Evolutionary conservation across 2,888 invertebrate species (phyloP).

Genomic region (Polymixis lichenea): DNA sequence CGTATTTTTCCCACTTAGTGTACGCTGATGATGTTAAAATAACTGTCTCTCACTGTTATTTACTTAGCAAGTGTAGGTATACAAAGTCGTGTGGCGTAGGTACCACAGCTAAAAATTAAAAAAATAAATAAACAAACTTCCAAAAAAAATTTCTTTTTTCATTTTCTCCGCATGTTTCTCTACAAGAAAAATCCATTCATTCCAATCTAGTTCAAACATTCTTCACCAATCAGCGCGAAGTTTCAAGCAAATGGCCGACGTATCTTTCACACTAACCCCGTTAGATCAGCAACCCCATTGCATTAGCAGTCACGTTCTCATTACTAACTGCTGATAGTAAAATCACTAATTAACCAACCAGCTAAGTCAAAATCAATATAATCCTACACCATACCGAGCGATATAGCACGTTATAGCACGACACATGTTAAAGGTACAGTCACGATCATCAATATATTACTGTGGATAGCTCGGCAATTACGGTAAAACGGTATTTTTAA

Average conservation of each 20-base stretch:
- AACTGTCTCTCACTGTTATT: no score
- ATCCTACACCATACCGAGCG: constrained; percentile 10
- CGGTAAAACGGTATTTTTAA: no score
- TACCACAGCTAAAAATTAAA: no score
- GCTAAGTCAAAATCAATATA: constrained; percentile 50
- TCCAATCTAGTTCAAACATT: background rate
- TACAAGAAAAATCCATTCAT: background rate
- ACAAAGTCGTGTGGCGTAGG: no score
- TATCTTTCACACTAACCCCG: background rate
- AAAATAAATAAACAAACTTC: no score
- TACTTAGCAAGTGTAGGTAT: no score
- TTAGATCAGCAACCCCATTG: background rate
- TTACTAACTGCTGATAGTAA: constrained; percentile 46
- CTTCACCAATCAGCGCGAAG: background rate
- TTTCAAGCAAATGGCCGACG: background rate
- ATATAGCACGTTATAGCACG: background rate
- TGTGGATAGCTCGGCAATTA: background rate
- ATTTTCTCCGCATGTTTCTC: no score
- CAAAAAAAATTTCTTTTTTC: no score
- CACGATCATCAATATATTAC: background rate
- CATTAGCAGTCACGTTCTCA: constrained; percentile 48
- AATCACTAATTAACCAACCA: constrained; percentile 43
- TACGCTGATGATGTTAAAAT: no score
- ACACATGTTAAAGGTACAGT: background rate
- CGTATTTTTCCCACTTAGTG: no score